Conservation (phyloP, 2,113 vertebrate genomes). For the Brevimyrus niger region DNA sequence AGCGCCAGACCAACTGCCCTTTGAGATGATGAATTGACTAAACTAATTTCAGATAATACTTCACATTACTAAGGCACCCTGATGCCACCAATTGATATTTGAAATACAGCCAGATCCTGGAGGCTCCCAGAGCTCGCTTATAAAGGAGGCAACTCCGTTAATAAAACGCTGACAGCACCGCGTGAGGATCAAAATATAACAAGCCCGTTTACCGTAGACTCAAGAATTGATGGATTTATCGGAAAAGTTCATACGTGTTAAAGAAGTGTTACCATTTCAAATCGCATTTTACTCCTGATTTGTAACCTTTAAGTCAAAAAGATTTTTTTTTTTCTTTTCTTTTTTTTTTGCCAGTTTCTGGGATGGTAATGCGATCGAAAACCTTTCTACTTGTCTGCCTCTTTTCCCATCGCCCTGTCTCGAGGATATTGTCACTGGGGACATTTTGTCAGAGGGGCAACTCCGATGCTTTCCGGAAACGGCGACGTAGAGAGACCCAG, state of each 20-base stretch:
- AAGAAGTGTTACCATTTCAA: constrained; percentile 49
- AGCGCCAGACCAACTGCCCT: constrained; percentile 55
- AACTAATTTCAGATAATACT: constrained; percentile 65
- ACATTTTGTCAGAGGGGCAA: constrained; percentile 33
- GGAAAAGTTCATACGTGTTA: constrained; percentile 43
- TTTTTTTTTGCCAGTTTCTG: constrained; percentile 40
- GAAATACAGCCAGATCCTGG: constrained; percentile 44
- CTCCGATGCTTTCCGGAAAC: constrained; percentile 23
- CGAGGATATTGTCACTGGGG: constrained; percentile 12
- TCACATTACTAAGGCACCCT: constrained; percentile 41
- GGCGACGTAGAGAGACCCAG: constrained; percentile 13
- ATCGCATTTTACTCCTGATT: constrained; percentile 42
- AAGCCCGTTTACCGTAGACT: constrained; percentile 19
- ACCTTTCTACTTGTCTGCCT: not conserved
- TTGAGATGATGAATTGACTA: constrained; percentile 62
- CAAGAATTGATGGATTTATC: constrained; percentile 39
- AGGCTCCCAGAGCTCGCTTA: constrained; percentile 37
- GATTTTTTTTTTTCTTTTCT: constrained; percentile 29
- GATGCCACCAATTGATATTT: constrained; percentile 49
- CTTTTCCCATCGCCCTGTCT: not conserved
- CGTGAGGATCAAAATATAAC: constrained; percentile 47
- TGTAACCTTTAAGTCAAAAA: constrained; percentile 44
- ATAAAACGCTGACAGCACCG: constrained; percentile 50
- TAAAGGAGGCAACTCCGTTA: constrained; percentile 39
- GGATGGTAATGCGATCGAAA: constrained; percentile 16